Conservation (phyloP, 2,113 vertebrate species). For the Stegostoma tigrinum region DNA sequence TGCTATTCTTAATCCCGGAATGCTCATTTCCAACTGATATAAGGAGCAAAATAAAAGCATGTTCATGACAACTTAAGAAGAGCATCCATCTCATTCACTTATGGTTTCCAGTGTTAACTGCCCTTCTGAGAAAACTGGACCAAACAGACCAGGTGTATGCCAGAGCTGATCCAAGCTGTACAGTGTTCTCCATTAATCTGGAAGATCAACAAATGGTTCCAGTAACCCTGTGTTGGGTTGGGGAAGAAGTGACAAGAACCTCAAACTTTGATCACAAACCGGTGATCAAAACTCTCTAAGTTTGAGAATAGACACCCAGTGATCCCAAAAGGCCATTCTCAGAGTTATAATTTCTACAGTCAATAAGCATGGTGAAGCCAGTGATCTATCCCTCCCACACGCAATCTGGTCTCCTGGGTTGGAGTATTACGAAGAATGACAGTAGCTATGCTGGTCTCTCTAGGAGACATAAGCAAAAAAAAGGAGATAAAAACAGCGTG, state of each 20-base stretch:
- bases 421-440: background rate
- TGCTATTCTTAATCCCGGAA: too few relatives aligned
- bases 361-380: background rate
- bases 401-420: background rate
- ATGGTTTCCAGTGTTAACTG: too few relatives aligned
- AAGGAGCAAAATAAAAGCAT: background rate
- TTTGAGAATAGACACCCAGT: background rate
- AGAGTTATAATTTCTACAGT: background rate
- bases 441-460: background rate
- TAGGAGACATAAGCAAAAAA: background rate
- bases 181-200: background rate
- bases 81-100: background rate
- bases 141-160: background rate
- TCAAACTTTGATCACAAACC: background rate
- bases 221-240: background rate
- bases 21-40: too few relatives aligned
- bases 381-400: background rate
- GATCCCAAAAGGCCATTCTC: background rate
- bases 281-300: too few relatives aligned
- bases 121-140: background rate
- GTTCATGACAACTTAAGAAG: background rate
- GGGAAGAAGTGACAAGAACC: background rate
- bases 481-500: background rate
- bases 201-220: background rate
- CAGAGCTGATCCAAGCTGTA: background rate